These are phyloP conservation scores for Pachydiplax longipennis DNA, from an alignment of 2,888 invertebrate species.

Conservation along the genomic window DNA sequence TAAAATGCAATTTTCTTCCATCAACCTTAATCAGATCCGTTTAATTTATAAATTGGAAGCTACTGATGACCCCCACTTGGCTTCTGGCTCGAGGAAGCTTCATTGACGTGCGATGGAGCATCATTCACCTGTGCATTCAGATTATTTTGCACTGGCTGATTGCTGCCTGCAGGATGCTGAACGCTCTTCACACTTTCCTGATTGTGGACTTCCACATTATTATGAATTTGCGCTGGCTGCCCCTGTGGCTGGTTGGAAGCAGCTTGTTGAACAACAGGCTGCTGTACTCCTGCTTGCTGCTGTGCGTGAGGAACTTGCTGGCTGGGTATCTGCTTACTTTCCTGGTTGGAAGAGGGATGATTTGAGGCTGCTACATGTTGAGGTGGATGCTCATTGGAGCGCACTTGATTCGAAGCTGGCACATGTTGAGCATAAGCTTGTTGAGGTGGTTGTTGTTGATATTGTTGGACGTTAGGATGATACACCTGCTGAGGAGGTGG, in stretches of 20 bases:
- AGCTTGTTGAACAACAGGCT: constrained; percentile 53
- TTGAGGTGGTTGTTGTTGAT: constrained; percentile 48
- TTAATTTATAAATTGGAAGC: not conserved
- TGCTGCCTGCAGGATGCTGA: not conserved
- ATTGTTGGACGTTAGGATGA: constrained; percentile 44
- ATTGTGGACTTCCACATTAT: constrained; percentile 48
- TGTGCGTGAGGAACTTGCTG: constrained; percentile 52
- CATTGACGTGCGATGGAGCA: not conserved
- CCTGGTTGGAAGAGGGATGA: constrained; percentile 13
- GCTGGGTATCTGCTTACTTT: constrained; percentile 49
- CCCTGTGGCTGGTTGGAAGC: constrained; percentile 51
- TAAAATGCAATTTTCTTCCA: not conserved
- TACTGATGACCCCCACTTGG: not conserved
- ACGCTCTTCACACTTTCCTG: constrained; percentile 35
- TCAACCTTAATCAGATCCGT: not conserved
- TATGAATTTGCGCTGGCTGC: constrained; percentile 51
- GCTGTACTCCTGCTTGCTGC: constrained; percentile 52
- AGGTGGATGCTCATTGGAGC: constrained; percentile 49
- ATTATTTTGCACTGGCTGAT: not conserved
- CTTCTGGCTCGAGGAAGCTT: not conserved
- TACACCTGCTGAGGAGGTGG: not conserved
- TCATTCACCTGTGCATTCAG: not conserved
- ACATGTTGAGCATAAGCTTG: constrained; percentile 45
- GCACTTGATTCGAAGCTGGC: constrained; percentile 47
- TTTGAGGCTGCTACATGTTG: constrained; percentile 48